Evolutionary conservation across 1,140 invertebrate genomes (phyloP).

Genomic region (Drosophila sucinea): DNA sequence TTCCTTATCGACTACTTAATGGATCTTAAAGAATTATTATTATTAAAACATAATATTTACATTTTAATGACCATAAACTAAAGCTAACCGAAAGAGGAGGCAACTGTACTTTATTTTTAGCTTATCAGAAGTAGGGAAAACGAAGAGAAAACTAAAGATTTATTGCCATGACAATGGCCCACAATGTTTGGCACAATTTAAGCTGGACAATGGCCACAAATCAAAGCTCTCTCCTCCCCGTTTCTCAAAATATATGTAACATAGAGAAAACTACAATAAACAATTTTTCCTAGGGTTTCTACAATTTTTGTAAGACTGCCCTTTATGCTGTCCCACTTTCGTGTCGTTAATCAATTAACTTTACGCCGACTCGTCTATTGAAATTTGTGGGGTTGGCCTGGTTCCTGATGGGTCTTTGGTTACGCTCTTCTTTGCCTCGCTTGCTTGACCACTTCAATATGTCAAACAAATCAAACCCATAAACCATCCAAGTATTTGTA

Average conservation of each 20-base stretch:
- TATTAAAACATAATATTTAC: slow-evolving; percentile 29
- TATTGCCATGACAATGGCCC: slow-evolving; percentile 16
- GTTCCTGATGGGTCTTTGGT: slow-evolving; percentile 18
- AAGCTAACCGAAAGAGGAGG: background rate
- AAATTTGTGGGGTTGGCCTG: background rate
- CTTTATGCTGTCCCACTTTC: slow-evolving; percentile 33
- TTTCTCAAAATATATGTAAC: slow-evolving; percentile 32
- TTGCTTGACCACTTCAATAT: slow-evolving; percentile 75
- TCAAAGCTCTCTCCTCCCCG: slow-evolving; percentile 39
- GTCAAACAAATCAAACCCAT: slow-evolving; percentile 73
- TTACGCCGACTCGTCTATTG: slow-evolving; percentile 41
- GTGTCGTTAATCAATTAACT: slow-evolving; percentile 78
- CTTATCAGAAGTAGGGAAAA: background rate
- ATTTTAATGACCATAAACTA: background rate
- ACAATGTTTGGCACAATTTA: slow-evolving; percentile 60
- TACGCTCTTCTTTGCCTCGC: slow-evolving; percentile 51
- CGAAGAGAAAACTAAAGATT: background rate
- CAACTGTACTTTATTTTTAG: background rate
- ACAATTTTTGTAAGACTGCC: background rate
- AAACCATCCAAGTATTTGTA: slow-evolving; percentile 25
- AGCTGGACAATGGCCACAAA: slow-evolving; percentile 75
- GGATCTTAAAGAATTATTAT: background rate
- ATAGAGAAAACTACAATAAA: slow-evolving; percentile 32
- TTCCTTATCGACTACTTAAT: too few species aligned
- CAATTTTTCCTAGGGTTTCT: slow-evolving; percentile 44